Conservation (phyloP, 2,888 invertebrate species). For the Lymantria monacha region DNA sequence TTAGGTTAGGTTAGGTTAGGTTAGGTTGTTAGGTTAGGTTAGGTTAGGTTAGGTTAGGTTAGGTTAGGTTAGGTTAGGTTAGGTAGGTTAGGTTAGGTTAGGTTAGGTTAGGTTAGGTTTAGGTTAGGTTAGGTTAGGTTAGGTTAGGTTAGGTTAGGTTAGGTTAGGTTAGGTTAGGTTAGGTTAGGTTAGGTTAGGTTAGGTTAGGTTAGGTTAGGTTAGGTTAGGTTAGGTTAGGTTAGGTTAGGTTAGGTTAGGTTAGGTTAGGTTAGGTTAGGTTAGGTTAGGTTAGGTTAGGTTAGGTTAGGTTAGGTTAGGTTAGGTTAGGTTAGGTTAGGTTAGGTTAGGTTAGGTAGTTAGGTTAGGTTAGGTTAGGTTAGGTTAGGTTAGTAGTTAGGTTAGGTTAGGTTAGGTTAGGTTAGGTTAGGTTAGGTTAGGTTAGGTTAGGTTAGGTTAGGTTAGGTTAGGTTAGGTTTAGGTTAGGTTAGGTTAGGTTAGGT, state of each 20-base stretch:
- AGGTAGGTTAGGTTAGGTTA: conserved; percentile 16
- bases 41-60: conserved; percentile 15
- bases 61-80: conserved; percentile 9
- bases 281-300: conserved; percentile 27
- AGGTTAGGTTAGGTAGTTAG: conserved; percentile 19
- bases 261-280: conserved; percentile 36
- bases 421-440: conserved; percentile 15
- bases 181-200: conserved; percentile 2
- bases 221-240: conserved; percentile 27
- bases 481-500: conserved; percentile 19
- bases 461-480: conserved; percentile 11
- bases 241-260: conserved; percentile 28
- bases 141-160: conserved; percentile 33
- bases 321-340: conserved; percentile 29
- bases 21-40: conserved; percentile 9
- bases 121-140: conserved; percentile 36
- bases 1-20: conserved; percentile 22
- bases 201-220: conserved; percentile 2
- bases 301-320: conserved; percentile 26
- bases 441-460: conserved; percentile 24
- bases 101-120: conserved; percentile 13
- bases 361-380: conserved; percentile 18
- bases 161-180: background rate
- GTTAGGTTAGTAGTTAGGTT: conserved; percentile 26
- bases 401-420: conserved; percentile 17